Conservation (phyloP, 2,797 vertebrate species). For the Falco naumanni region DNA sequence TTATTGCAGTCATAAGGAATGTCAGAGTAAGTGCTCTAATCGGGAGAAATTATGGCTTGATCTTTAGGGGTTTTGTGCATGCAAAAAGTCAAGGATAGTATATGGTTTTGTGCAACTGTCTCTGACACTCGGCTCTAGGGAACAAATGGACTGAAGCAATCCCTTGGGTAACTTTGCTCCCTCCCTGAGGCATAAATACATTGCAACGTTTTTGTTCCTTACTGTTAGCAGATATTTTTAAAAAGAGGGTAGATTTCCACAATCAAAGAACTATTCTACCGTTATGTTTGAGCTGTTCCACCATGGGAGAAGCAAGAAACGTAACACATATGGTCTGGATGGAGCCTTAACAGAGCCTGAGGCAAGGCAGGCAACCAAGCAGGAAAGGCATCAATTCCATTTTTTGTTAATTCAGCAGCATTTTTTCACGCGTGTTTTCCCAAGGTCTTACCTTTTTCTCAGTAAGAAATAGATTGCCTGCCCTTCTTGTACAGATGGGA, state of each 20-base stretch:
- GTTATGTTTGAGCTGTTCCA: not conserved
- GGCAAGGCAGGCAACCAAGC: not conserved
- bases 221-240: not conserved
- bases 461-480: not conserved
- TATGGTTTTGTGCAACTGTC: not conserved
- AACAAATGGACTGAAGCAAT: not conserved
- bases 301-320: not conserved
- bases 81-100: not conserved
- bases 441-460: not conserved
- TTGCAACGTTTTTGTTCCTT: not conserved
- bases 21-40: not conserved
- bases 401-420: not conserved
- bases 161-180: not conserved
- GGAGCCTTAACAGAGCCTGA: not conserved
- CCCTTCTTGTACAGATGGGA: not conserved
- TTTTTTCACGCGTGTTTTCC: not conserved
- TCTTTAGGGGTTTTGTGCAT: not conserved
- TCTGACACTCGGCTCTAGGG: not conserved
- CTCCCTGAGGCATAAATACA: not conserved
- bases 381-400: not conserved
- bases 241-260: not conserved
- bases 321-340: not conserved
- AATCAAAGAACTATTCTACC: not conserved
- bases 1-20: slow-evolving; percentile 21
- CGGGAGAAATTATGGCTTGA: not conserved